A percentile compares a stretch with the other conserved stretches of the same genome.
These are phyloP conservation scores for Helostoma temminkii DNA, from an alignment of 2,797 vertebrate species.

Conservation along the genomic window DNA sequence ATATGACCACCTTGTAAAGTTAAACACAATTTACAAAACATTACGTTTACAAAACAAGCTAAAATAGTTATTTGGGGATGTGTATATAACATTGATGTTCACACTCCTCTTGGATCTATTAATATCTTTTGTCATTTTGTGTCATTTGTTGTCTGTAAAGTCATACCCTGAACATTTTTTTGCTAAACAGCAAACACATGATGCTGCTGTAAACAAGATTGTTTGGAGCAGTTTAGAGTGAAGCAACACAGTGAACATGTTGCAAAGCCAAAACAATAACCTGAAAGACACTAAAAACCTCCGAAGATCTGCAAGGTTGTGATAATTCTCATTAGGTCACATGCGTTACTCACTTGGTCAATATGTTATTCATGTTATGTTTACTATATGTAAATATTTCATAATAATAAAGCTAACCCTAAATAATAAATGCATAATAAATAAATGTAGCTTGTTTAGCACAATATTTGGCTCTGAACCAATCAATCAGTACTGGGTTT, in stretches of 20 bases:
- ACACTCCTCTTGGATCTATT: background rate
- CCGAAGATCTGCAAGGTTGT: background rate
- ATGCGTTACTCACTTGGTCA: too few relatives aligned
- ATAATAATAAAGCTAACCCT: too few relatives aligned
- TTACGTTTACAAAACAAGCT: background rate
- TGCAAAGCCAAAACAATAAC: background rate
- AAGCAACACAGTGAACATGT: background rate
- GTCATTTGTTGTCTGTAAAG: background rate
- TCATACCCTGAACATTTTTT: too few relatives aligned
- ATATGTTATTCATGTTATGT: too few relatives aligned
- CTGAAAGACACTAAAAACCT: conserved; percentile 1
- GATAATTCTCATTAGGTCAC: background rate
- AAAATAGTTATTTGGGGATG: too few relatives aligned
- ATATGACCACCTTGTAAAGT: background rate
- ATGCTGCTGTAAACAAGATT: too few relatives aligned
- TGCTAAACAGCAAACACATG: too few relatives aligned
- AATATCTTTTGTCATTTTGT: too few relatives aligned
- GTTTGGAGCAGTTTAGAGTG: background rate
- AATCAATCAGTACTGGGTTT: background rate
- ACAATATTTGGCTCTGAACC: background rate
- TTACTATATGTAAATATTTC: too few relatives aligned
- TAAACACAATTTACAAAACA: too few relatives aligned
- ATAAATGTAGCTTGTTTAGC: too few relatives aligned
- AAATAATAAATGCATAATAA: too few relatives aligned
- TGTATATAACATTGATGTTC: background rate